Evolutionary conservation across 1,140 invertebrate species (phyloP), one percentile per base, ranked within the genome.

Genomic region (Papilio aristodemus): DNA sequence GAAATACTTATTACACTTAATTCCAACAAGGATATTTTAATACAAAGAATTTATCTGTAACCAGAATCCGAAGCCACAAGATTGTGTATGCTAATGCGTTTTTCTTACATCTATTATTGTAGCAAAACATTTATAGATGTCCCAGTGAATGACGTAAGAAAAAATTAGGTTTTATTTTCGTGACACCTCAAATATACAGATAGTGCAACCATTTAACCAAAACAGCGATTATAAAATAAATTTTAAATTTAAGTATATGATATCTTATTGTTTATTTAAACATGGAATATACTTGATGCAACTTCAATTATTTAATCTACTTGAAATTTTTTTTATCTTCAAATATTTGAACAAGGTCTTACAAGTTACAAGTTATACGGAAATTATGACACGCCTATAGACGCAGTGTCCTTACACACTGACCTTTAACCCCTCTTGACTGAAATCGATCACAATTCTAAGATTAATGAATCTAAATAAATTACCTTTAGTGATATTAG

Each of bases 81-180:
- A 25, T 54, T 54, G 46, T 54, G 46, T 54, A 54, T 22, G 19
- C 19, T 54, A 54, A 54, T 54, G 19, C 46, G 9, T 54, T 22
- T 25, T 22, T 25, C 9, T 25, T 50, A 50, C 46, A 50, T 50
- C 46, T 25, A 54, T 54, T 25, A 22, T 22, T 22, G 19, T 11
- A 54, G 10, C 22, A 22, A 22, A 17, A 32, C 27, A 32, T 32
- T 32, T 32, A 32, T 32, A 17, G 10, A 46, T n/a, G n/a, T n/a
- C n/a, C n/a, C n/a, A n/a, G n/a, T n/a, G n/a, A n/a, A n/a, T n/a
- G n/a, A n/a, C n/a, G n/a, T n/a, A n/a, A n/a, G n/a, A n/a, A n/a
- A n/a, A n/a, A n/a, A n/a, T n/a, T n/a, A n/a, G n/a, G n/a, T n/a
- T n/a, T n/a, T n/a, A n/a, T n/a, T n/a, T n/a, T n/a, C n/a, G n/a